Conservation (phyloP, 2,113 vertebrate species). For the Dermatemys mawii region DNA sequence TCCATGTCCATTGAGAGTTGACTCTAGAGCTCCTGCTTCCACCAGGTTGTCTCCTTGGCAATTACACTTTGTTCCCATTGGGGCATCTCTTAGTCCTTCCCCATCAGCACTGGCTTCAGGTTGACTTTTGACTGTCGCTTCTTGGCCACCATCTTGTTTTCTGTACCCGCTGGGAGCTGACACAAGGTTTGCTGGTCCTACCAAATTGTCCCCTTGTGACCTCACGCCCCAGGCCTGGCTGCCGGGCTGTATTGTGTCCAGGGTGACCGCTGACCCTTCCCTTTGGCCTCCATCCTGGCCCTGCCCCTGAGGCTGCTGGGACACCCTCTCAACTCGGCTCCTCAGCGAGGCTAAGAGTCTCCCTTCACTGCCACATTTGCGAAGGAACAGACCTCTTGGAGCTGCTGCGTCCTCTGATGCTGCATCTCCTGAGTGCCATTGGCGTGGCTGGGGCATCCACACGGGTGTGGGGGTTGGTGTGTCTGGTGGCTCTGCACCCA, state of each 20-base stretch:
- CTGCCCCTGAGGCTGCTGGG: background rate
- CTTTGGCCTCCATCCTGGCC: background rate
- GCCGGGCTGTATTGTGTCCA: background rate
- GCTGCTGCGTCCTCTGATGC: background rate
- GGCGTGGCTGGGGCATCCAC: background rate
- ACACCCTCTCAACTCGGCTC: background rate
- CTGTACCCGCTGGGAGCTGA: background rate
- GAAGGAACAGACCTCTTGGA: background rate
- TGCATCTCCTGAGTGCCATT: background rate
- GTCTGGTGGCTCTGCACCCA: background rate
- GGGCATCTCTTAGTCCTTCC: background rate
- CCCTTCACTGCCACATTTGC: background rate
- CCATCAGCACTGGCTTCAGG: background rate
- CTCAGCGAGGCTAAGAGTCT: background rate
- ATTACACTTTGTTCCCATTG: background rate
- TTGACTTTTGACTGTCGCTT: background rate
- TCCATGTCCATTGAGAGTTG: background rate
- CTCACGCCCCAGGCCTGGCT: background rate
- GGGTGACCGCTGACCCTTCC: background rate
- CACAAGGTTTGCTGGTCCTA: background rate
- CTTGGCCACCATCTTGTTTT: background rate
- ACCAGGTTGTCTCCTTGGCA: background rate
- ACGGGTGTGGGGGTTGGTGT: background rate
- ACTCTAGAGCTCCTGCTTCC: background rate
- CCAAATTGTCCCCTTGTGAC: background rate